Evolutionary conservation across 92 coral and sea anemone genomes (phyloP).

Genomic region (Bergia sp.): DNA sequence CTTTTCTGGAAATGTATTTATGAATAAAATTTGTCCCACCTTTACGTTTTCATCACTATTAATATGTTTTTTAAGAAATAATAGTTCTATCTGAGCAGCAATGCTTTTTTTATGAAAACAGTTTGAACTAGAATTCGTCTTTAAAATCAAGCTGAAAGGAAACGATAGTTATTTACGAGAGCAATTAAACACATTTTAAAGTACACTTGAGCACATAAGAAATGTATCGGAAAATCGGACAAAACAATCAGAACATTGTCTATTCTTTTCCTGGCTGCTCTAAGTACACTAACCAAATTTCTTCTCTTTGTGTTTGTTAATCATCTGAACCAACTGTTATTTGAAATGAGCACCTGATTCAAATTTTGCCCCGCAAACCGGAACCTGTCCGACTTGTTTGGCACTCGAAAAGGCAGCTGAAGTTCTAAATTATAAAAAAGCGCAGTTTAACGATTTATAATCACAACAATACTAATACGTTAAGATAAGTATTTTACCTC

Average conservation of each 20-base stretch:
- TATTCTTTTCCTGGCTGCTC: slow-evolving; percentile 4
- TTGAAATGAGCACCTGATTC: not conserved
- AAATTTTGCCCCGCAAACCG: not conserved
- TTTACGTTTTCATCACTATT: not conserved
- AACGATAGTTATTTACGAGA: not conserved
- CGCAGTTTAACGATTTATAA: not conserved
- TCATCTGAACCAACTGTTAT: not conserved
- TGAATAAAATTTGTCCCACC: not conserved
- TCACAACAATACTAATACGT: too few species aligned
- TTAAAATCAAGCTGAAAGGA: not conserved
- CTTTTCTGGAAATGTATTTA: not conserved
- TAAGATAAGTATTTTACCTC: not conserved
- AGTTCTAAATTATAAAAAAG: not conserved
- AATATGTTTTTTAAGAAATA: not conserved
- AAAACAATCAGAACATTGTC: slow-evolving; percentile 4
- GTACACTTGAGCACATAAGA: not conserved
- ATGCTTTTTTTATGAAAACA: not conserved
- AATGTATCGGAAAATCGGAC: not conserved
- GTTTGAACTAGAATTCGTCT: not conserved
- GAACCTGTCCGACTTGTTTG: not conserved
- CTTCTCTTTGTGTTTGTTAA: not conserved
- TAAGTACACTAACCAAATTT: slow-evolving; percentile 13
- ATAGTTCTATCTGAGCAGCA: not conserved
- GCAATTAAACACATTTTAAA: slow-evolving; percentile 6
- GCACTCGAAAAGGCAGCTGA: slow-evolving; percentile 18